These are phyloP conservation scores for Tragelaphus scriptus DNA, from an alignment of 2,113 vertebrate species.

Conservation along the genomic window DNA sequence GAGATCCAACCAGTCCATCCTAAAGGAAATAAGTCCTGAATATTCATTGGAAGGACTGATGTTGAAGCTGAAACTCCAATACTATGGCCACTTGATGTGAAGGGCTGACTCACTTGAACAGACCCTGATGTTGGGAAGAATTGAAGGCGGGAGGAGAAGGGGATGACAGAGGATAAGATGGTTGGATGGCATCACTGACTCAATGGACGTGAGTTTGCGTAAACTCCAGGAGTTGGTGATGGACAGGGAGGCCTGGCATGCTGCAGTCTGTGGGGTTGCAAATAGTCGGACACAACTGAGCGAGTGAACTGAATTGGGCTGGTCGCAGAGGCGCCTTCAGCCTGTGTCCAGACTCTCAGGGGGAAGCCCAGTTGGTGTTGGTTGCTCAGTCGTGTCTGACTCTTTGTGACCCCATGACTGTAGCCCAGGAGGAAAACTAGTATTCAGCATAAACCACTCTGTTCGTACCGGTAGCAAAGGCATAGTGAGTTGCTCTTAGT, in stretches of 20 bases:
- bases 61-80: not conserved
- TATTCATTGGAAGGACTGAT: not conserved
- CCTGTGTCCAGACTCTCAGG: not conserved
- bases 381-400: not conserved
- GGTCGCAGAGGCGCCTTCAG: not conserved
- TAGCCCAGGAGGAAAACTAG: not conserved
- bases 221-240: not conserved
- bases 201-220: not conserved
- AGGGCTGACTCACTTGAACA: not conserved
- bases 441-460: too few relatives aligned
- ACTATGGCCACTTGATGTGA: not conserved
- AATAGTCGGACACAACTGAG: rapidly evolving
- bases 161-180: not conserved
- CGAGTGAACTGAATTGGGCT: not conserved
- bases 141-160: not conserved
- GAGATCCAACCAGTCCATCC: not conserved
- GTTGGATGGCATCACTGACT: not conserved
- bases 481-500: not conserved
- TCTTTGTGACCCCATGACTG: not conserved
- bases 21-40: not conserved
- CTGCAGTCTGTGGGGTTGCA: not conserved
- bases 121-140: not conserved
- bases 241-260: not conserved
- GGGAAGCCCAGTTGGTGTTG: not conserved
- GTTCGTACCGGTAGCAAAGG: not conserved